Base-by-base conservation (phyloP, 64 coral and sea anemone species). In the Pachyseris speciosa region DNA sequence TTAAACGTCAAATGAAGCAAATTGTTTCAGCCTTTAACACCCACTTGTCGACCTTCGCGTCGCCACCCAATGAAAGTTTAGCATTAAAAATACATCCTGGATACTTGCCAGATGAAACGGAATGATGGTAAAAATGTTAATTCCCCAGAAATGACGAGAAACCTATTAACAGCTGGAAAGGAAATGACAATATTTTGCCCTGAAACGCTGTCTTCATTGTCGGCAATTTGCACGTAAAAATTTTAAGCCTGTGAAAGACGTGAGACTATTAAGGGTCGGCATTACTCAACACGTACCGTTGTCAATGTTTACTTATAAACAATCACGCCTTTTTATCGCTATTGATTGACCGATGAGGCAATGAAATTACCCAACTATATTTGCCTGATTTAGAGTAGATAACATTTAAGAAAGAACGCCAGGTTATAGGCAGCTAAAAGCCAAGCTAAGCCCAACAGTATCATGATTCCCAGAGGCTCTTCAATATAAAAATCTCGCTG, bases 21-120 rank as follows among this genome's bases (percentile, higher is more conserved):
- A 77, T 25, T 33, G 74, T 77, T 34, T 20, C 47, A 77, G 20
- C n/a, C 74, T 24, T 81, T 61, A 79, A 79, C 75, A 79, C 75
- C 77, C 51, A 81, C 77, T 81, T 81, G 39, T 61, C 77, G 17
- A 61, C 52, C 36, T 25, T 7, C 34, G n/a, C n/a, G n/a, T 0
- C 20, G 20, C 9, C 77, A 15, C 8, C 32, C 52, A 63, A 81
- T 81, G 17, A 79, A 58, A 79, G 2, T 30, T 1, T 9, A 12
- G 50, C 7, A 9, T 25, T 60, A 61, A 81, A 81, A 71, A 71
- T 71, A 71, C 9, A 20, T 30, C 3, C 22, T 81, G 77, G 77
- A 61, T 40, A 25, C 58, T 61, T 6, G 58, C 58, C 22, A 61
- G 22, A 5, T 25, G 27, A 61, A 61, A 61, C 27, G 58, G 4